Evolutionary conservation across 2,888 invertebrate genomes (phyloP), one percentile per base, ranked within the genome.

Genomic region (Dasysyrphus tricinctus): DNA sequence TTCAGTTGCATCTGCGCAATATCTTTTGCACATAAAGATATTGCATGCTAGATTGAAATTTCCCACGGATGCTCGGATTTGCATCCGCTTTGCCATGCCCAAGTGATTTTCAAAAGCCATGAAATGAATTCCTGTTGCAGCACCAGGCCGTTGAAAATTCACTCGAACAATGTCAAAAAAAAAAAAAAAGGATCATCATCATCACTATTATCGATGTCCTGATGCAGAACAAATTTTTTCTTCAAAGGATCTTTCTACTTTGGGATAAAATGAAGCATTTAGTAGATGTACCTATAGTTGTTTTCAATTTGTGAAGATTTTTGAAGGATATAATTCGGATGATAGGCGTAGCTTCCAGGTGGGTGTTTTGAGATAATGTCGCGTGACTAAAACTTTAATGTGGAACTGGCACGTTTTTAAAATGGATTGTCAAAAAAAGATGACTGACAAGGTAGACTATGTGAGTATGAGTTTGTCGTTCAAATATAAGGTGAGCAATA

Each of bases 131-230:
- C 14, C 57, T 49, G 69, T 34, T 44, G 37, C 16, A 65, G 82
- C 86, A 86, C 82, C 86, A 82, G 86, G 86, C 86, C 86, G 86
- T 86, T 86, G 79, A 86, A 86, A 86, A 86, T 86, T 86, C 74
- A 63, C 42, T 56, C 70, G 24, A 75, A 84, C 80, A 84, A 84
- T 74, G 51, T 5, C 34, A 65, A 34, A 8, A 4, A 57, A 19
- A 11, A 34, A 37, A 61, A 19, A 37, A 81, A 70, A 75, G 54
- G 78, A 75, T 77, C 49, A 51, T 39, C 47, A 59, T 56, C 59
- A 67, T 74, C 39, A 69, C 73, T 32, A 85, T 85, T 85, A 86
- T 82, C 57, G 78, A 78, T 86, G 86, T 86, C 82, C 82, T 79
- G 81, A 73, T 79, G 86, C 81, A 81, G 82, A 81, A 86, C 82